Conservation (phyloP, 2,113 vertebrate species). For the Heptranchias perlo region DNA sequence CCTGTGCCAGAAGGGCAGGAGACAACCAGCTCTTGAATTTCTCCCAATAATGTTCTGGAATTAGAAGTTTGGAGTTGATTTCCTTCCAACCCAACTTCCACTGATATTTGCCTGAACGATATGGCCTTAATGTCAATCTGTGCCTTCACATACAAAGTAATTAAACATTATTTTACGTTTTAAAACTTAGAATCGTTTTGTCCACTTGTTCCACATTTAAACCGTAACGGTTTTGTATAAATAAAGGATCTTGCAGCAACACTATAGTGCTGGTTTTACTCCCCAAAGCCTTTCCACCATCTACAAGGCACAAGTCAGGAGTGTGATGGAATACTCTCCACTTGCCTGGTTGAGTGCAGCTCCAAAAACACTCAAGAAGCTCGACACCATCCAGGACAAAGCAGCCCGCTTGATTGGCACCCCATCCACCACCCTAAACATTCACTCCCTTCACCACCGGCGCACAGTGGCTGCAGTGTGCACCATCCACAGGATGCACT, state of each 20-base stretch:
- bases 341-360: no score
- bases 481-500: no score
- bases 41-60: not conserved
- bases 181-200: not conserved
- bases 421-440: no score
- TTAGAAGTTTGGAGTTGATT: not conserved
- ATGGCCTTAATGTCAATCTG: not conserved
- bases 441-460: no score
- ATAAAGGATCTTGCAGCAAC: not conserved
- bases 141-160: not conserved
- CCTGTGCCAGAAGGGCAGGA: not conserved
- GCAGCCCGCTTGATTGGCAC: no score
- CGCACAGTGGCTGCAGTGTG: no score
- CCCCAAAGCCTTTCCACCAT: no score
- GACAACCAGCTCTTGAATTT: not conserved
- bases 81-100: conserved; percentile 14
- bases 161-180: not conserved
- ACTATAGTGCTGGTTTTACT: not conserved
- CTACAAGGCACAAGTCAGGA: no score
- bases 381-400: no score
- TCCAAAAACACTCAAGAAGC: no score
- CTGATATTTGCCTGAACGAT: not conserved
- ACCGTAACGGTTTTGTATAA: not conserved
- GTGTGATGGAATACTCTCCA: no score
- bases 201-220: not conserved